Conservation (phyloP, 1,140 invertebrate genomes). For the Macrobrachium nipponense region DNA sequence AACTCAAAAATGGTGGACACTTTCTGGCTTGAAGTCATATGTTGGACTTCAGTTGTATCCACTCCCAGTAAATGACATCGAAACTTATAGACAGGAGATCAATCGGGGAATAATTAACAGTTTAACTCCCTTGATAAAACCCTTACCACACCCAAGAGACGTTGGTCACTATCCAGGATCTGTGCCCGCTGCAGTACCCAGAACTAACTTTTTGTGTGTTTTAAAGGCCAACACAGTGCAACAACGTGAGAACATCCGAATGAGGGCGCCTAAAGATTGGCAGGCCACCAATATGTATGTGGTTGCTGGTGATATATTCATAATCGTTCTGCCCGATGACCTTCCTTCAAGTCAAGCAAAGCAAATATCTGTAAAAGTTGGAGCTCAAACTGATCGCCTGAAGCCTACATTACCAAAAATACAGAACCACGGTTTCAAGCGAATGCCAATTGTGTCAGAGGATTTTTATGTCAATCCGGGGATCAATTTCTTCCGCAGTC, state of each 20-base stretch:
- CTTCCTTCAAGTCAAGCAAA: not conserved
- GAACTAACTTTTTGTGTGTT: not conserved
- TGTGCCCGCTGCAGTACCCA: not conserved
- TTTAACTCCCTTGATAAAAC: not conserved
- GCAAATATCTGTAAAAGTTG: constrained; percentile 29
- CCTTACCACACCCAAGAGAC: constrained; percentile 4
- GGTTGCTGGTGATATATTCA: constrained; percentile 14
- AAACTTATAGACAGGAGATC: constrained; percentile 25
- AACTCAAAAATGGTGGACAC: constrained; percentile 31
- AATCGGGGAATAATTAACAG: constrained; percentile 25
- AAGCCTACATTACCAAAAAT: constrained; percentile 8
- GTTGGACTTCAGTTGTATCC: not conserved
- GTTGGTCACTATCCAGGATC: constrained; percentile 19
- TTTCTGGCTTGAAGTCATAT: constrained; percentile 17
- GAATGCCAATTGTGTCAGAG: constrained; percentile 36
- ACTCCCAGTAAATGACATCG: constrained; percentile 6
- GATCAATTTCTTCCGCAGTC: constrained; percentile 20
- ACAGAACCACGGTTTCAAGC: not conserved
- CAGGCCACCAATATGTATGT: constrained; percentile 37
- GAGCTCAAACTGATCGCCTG: constrained; percentile 22
- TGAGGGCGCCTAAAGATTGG: constrained; percentile 35
- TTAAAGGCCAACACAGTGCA: not conserved
- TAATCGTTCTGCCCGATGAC: constrained; percentile 12
- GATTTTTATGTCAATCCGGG: constrained; percentile 36
- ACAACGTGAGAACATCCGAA: constrained; percentile 24